phyloP scores from a whole-genome alignment of 2,888 invertebrate genomes.

The Notodonta ziczac region DNA sequence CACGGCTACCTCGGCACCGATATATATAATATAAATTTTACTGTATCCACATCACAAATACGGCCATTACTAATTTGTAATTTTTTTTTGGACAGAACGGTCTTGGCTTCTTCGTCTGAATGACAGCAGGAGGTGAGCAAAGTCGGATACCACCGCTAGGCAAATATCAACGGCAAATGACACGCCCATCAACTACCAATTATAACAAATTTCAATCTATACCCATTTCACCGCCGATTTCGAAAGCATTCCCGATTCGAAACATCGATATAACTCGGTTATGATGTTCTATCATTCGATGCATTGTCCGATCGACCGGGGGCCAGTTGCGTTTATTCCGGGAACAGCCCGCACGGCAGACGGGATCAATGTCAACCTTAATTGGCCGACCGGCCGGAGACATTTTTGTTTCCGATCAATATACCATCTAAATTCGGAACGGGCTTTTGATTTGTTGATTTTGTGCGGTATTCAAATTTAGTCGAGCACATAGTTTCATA shows the following conservation, averaged over 20 bases:
- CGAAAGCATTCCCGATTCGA: not conserved
- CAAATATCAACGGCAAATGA: no score
- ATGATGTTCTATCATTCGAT: not conserved
- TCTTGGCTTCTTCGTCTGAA: no score
- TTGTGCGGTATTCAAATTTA: not conserved
- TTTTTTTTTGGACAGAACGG: no score
- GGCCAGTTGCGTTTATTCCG: conserved; percentile 1
- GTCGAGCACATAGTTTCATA: no score
- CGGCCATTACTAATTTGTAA: no score
- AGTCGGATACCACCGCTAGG: no score
- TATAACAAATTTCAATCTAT: no score
- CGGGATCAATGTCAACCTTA: conserved; percentile 17
- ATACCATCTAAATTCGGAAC: conserved; percentile 4
- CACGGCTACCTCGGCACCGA: no score
- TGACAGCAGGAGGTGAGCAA: no score
- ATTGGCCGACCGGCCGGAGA: conserved; percentile 14
- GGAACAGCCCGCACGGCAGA: conserved; percentile 4
- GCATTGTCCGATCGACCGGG: not conserved
- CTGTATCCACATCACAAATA: no score
- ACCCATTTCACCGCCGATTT: not conserved
- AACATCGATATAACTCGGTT: conserved; percentile 2
- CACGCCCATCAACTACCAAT: no score
- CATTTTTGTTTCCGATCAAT: conserved; percentile 11
- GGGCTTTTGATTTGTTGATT: conserved; percentile 3
- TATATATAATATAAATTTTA: no score